These are phyloP conservation scores for Drosophila mojavensis DNA, from an alignment of 1,140 invertebrate genomes.

Conservation along the genomic window DNA sequence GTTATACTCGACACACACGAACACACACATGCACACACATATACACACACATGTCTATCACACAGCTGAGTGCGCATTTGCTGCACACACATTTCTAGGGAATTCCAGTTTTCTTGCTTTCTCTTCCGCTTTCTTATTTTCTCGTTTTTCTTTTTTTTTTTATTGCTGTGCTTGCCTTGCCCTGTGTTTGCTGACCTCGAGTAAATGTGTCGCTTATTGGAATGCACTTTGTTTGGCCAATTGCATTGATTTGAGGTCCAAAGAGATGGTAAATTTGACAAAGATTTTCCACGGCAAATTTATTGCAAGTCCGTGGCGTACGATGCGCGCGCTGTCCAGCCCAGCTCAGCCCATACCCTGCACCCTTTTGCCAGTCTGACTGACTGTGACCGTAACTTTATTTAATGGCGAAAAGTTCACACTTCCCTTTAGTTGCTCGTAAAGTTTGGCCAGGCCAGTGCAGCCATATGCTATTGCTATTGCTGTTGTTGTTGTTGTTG, in stretches of 20 bases:
- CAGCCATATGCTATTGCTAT: constrained; percentile 40
- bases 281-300: constrained; percentile 55
- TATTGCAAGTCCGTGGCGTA: constrained; percentile 50
- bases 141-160: neutral
- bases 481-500: constrained; percentile 43
- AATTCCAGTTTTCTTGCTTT: too few relatives aligned
- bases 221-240: constrained; percentile 53
- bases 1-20: neutral
- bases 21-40: neutral
- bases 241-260: constrained; percentile 63
- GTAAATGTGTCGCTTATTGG: constrained; percentile 41
- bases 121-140: neutral
- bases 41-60: neutral
- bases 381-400: constrained; percentile 35
- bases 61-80: constrained; percentile 28
- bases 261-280: constrained; percentile 59
- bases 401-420: constrained; percentile 75
- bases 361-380: neutral
- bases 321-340: constrained; percentile 9
- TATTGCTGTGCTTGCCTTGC: neutral
- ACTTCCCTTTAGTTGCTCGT: constrained; percentile 64
- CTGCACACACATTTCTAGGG: neutral
- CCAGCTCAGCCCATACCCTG: neutral
- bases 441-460: constrained; percentile 59
- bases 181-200: constrained; percentile 12